These are phyloP conservation scores for Chromobotia macracanthus DNA, from an alignment of 2,797 vertebrate species.

Conservation along the genomic window DNA sequence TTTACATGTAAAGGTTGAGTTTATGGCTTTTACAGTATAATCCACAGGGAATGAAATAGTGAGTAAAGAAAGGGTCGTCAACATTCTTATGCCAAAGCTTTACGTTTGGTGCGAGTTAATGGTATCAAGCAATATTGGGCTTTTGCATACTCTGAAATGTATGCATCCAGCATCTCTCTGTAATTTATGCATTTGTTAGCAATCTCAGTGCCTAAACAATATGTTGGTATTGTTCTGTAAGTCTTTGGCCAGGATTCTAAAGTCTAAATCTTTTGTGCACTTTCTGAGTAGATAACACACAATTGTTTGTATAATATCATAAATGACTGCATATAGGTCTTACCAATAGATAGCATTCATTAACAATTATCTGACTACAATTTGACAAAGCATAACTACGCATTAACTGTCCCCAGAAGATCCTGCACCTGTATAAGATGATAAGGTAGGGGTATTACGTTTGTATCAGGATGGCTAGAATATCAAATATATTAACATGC, in stretches of 20 bases:
- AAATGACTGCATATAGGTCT: neutral
- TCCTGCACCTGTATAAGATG: neutral
- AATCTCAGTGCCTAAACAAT: slow-evolving; percentile 60
- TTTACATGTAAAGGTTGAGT: neutral
- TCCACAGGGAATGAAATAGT: neutral
- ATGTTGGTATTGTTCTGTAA: slow-evolving; percentile 62
- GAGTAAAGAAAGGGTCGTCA: neutral
- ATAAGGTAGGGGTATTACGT: neutral
- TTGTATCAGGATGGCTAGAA: neutral
- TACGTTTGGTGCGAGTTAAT: slow-evolving; percentile 30
- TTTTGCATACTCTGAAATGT: slow-evolving; percentile 45
- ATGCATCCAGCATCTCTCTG: slow-evolving; percentile 46
- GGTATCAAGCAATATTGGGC: slow-evolving; percentile 51
- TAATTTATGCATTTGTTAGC: slow-evolving; percentile 45
- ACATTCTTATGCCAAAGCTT: slow-evolving; percentile 12
- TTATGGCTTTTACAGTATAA: neutral
- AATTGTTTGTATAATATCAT: slow-evolving; percentile 24
- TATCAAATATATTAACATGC: neutral
- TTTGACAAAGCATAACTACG: slow-evolving; percentile 1
- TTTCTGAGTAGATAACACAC: slow-evolving; percentile 13
- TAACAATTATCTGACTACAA: neutral
- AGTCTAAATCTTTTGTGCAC: slow-evolving; percentile 42
- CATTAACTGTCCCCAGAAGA: neutral
- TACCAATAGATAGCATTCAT: neutral
- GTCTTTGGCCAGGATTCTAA: slow-evolving; percentile 23